Evolutionary conservation across 1,140 invertebrate genomes (phyloP), one percentile per base, ranked within the genome.

Genomic region (Laupala kohalensis): DNA sequence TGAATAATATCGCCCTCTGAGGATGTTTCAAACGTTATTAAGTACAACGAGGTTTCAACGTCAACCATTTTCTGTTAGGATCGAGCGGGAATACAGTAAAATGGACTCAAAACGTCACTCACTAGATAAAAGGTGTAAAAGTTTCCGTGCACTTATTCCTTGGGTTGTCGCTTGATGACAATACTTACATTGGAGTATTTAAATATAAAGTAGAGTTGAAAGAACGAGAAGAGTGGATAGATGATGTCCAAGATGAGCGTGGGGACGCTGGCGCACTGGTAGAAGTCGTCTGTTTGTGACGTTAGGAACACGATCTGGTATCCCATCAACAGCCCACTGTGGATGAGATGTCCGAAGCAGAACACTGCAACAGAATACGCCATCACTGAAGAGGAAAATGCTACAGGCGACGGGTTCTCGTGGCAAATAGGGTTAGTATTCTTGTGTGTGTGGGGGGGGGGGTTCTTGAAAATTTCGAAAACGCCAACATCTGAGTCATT

Each of bases 101-200:
- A n/a, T n/a, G n/a, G n/a, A n/a, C n/a, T n/a, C n/a, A n/a, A n/a
- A n/a, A n/a, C n/a, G n/a, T n/a, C n/a, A n/a, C n/a, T n/a, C n/a
- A n/a, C n/a, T n/a, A n/a, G 6, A 5, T 15, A 24, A 3, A 23
- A 13, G 25, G 23, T 64, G 64, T 24, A 4, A 64, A 64, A 64
- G 19, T 1, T 64, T 6, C 23, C 64, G 19, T n/a, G 4, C 24
- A 5, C 1, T 1, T 1, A 64, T 6, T n/a, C n/a, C n/a, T n/a
- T n/a, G 25, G 4, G 12, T 4, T 3, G 5, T 9, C 19, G 25
- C 19, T 4, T 24, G 25, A 66, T 23, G 2, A 19, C 1, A 67
- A 23, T 80, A 74, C 86, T 87, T 78, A 90, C 88, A 76, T 90
- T 91, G 3, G 88, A 90, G 78, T 90, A 91, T 78, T 91, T 91